Percentiles rank a stretch among this genome's conserved stretches.
phyloP scores from a whole-genome alignment of 2,888 invertebrate genomes.

The Steinernema scapterisci region DNA sequence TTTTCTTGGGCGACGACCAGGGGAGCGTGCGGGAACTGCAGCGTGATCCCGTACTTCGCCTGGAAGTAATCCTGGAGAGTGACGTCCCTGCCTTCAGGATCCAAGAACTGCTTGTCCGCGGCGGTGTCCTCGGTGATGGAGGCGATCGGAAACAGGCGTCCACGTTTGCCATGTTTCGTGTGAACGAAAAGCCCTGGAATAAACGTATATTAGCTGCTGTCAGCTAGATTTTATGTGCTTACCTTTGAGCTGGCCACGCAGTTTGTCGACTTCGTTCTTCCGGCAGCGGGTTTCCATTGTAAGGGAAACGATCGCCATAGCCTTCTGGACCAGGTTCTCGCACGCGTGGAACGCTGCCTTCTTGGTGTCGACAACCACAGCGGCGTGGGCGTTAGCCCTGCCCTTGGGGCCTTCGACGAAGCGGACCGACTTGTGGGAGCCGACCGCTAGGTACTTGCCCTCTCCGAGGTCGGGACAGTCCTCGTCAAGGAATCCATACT shows the following conservation, averaged over 20 bases:
- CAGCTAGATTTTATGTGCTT: background rate
- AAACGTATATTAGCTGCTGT: background rate
- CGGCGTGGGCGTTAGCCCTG: constrained; percentile 36
- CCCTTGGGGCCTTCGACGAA: constrained; percentile 41
- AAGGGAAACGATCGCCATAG: constrained; percentile 32
- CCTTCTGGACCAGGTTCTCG: constrained; percentile 36
- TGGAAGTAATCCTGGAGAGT: constrained; percentile 43
- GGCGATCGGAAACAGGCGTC: constrained; percentile 34
- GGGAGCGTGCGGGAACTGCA: constrained; percentile 39
- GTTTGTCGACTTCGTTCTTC: constrained; percentile 15
- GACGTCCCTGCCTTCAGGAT: constrained; percentile 27
- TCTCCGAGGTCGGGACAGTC: constrained; percentile 40
- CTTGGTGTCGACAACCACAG: constrained; percentile 45
- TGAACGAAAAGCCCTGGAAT: constrained; percentile 8
- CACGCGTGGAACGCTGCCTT: constrained; percentile 32
- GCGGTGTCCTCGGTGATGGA: constrained; percentile 36
- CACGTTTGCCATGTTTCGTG: background rate
- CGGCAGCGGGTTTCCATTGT: constrained; percentile 2
- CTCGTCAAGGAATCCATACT: constrained; percentile 37
- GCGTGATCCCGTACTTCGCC: constrained; percentile 36
- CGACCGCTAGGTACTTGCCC: constrained; percentile 41
- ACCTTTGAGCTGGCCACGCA: constrained; percentile 37
- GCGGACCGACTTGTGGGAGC: constrained; percentile 42
- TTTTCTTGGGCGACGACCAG: constrained; percentile 27
- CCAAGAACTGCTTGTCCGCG: constrained; percentile 31